Evolutionary conservation across 2,113 vertebrate species (phyloP), one percentile per base, ranked within the genome.

Genomic region (Pteronura brasiliensis): DNA sequence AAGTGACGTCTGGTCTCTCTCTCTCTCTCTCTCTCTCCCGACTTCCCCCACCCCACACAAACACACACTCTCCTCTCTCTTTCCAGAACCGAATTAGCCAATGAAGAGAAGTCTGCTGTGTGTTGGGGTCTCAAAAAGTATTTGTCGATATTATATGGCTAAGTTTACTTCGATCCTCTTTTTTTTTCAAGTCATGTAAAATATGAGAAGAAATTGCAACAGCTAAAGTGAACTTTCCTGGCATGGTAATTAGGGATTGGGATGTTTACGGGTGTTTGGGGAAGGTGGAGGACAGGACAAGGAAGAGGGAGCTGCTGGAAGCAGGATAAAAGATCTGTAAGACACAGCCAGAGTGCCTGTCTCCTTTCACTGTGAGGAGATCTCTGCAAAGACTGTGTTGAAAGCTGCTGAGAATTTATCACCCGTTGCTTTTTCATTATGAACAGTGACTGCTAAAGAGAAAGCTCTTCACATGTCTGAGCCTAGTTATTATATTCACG

Each of bases 381-480:
- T 72, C 59, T 97, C 65, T 44, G 36, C 77, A 63, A 91, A 95
- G 93, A 92, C 96, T 25, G 57, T 55, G 71, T 61, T 95, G 94
- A 95, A 94, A 97, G 93, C 94, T 83, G 87, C 82, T 0, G 55
- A 88, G 87, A 94, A 88, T 94, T 94, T 94, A 88, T 96, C 94
- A 94, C 55, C 91, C 72, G 17, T 91, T 93, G 88, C 61, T 69
- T 93, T 97, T 91, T 91, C 93, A 85, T 97, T 97, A 71, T 52
- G 88, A 95, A 83, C 80, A 74, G 88, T 52, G 85, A 81, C 77
- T 93, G 77, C 76, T 96, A 89, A 93, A 90, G 67, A 94, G 55
- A 85, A 95, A 95, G 57, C 55, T 79, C 91, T 97, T 96, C 94
- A 61, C 82, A 20, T 88, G 93, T 97, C 93, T 94, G 77, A 93